Evolutionary conservation across 1,140 invertebrate species (phyloP).

Genomic region (Pseudoatta argentina): DNA sequence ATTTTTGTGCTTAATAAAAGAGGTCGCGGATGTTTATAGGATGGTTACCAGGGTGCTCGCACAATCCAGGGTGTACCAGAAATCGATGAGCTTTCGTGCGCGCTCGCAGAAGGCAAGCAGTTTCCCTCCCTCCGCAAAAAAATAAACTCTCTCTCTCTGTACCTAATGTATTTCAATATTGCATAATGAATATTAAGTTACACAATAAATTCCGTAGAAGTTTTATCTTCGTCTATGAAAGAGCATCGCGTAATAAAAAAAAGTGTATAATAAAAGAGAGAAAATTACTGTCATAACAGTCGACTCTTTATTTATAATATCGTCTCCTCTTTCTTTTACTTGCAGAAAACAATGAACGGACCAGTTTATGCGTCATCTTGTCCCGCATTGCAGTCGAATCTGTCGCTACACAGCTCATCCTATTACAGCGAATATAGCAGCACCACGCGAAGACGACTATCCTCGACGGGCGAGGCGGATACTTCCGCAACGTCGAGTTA

Average conservation of each 20-base stretch:
- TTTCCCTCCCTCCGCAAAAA: slow-evolving; percentile 13
- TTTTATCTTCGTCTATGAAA: background rate
- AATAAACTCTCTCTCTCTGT: background rate
- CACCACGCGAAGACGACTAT: slow-evolving; percentile 80
- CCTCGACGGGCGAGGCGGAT: slow-evolving; percentile 86
- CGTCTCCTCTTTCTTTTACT: slow-evolving; percentile 6
- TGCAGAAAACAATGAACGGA: slow-evolving; percentile 77
- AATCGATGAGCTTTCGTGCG: slow-evolving; percentile 67
- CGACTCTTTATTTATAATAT: background rate
- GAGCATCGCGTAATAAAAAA: background rate
- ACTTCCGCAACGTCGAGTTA: slow-evolving; percentile 86
- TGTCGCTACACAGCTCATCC: slow-evolving; percentile 80
- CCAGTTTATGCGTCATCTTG: slow-evolving; percentile 81
- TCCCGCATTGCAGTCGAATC: slow-evolving; percentile 80
- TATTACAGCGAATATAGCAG: slow-evolving; percentile 83
- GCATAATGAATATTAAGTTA: background rate
- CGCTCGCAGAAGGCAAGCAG: slow-evolving; percentile 35
- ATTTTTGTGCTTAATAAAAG: slow-evolving; percentile 44
- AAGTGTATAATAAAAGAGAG: no score
- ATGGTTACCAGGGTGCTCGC: slow-evolving; percentile 32
- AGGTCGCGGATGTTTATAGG: slow-evolving; percentile 68
- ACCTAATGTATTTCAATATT: background rate
- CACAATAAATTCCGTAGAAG: background rate
- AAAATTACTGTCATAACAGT: background rate
- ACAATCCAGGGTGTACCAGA: slow-evolving; percentile 45